Percentiles rank a stretch among this genome's conserved stretches.
Evolutionary conservation across 2,113 vertebrate genomes (phyloP).

Genomic region (Hepsetus odoe): DNA sequence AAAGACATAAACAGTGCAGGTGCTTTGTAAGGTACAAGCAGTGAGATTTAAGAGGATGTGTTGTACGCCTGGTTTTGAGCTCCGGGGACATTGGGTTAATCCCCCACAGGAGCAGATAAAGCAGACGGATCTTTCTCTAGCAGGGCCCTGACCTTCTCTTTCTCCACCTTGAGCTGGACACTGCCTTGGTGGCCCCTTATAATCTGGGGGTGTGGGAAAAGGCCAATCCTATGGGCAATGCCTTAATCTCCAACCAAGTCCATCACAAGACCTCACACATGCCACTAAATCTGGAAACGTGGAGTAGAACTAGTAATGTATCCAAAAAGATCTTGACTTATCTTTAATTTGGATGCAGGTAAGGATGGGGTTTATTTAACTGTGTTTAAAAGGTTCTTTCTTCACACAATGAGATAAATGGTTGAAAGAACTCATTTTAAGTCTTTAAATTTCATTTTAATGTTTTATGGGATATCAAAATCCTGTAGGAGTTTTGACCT

Average conservation of each 20-base stretch:
- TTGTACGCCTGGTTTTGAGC: neutral
- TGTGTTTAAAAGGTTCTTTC: too few relatives aligned
- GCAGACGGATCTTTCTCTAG: neutral
- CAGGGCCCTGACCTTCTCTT: neutral
- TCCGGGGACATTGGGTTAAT: conserved; percentile 8
- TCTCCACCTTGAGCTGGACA: neutral
- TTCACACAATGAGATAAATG: too few relatives aligned
- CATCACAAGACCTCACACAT: conserved; percentile 2
- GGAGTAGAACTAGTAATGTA: neutral
- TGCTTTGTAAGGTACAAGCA: neutral
- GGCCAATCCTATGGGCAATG: conserved; percentile 4
- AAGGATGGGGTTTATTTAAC: too few relatives aligned
- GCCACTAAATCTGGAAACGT: neutral
- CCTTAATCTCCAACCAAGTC: conserved; percentile 17
- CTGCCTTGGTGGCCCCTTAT: conserved; percentile 8
- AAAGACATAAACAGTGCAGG: conserved; percentile 10
- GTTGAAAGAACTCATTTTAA: too few relatives aligned
- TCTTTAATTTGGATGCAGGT: too few relatives aligned
- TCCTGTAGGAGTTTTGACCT: too few relatives aligned
- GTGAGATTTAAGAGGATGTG: conserved; percentile 7
- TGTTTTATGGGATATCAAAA: too few relatives aligned
- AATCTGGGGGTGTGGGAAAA: neutral
- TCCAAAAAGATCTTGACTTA: too few relatives aligned
- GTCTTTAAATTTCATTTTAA: too few relatives aligned
- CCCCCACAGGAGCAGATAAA: conserved; percentile 3